Evolutionary conservation across 92 coral and sea anemone genomes (phyloP).

Genomic region (Micromussa lordhowensis): DNA sequence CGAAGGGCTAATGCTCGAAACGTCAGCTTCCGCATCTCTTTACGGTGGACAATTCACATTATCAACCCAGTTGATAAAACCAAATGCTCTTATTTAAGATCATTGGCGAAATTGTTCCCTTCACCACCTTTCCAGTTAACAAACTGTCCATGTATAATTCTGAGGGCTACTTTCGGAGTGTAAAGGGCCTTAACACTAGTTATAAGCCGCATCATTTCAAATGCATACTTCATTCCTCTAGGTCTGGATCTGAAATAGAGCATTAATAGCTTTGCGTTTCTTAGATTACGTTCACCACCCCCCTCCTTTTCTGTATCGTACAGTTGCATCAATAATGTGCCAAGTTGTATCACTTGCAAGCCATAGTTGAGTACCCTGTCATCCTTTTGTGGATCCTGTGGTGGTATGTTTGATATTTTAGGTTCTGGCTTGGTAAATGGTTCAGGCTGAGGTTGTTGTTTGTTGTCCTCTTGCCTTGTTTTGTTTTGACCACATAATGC

Average conservation of each 20-base stretch:
- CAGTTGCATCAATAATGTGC: slow-evolving; percentile 66
- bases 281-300: slow-evolving; percentile 62
- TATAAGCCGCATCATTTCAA: slow-evolving; percentile 65
- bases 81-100: slow-evolving; percentile 72
- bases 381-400: slow-evolving; percentile 25
- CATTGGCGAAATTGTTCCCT: slow-evolving; percentile 69
- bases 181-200: slow-evolving; percentile 62
- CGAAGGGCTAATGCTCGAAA: no score
- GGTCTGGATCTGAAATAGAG: slow-evolving; percentile 69
- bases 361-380: slow-evolving; percentile 72
- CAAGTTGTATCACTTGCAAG: slow-evolving; percentile 61
- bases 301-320: slow-evolving; percentile 80
- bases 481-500: slow-evolving; percentile 41
- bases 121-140: slow-evolving; percentile 71
- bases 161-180: neutral
- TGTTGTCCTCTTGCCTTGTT: neutral
- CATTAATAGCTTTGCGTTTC: slow-evolving; percentile 67
- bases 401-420: slow-evolving; percentile 19
- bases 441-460: slow-evolving; percentile 34
- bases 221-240: slow-evolving; percentile 78
- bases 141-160: slow-evolving; percentile 66
- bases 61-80: no score
- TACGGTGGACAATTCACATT: no score
- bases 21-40: no score
- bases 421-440: slow-evolving; percentile 11